These are phyloP conservation scores for Rotaria macrura DNA, from an alignment of 2,888 invertebrate genomes.

Conservation along the genomic window DNA sequence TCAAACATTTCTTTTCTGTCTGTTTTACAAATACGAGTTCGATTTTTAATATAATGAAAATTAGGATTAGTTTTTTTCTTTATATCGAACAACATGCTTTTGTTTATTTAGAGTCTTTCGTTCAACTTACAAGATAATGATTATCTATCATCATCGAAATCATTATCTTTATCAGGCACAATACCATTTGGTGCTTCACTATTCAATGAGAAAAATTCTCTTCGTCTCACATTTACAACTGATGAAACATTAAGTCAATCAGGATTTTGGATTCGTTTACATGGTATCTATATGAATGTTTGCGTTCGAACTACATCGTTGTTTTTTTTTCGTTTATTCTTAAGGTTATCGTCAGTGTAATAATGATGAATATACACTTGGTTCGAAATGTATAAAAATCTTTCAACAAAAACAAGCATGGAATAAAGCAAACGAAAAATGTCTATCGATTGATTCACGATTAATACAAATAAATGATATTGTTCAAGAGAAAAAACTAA, in stretches of 20 bases:
- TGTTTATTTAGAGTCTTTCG: background rate
- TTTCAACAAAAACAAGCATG: conserved; percentile 22
- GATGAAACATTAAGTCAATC: conserved; percentile 28
- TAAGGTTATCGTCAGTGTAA: background rate
- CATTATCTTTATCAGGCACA: conserved; percentile 9
- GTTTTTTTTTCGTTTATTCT: too few species aligned
- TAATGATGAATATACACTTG: background rate
- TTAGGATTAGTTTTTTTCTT: too few species aligned
- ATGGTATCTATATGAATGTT: background rate
- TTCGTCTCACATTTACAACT: conserved; percentile 25
- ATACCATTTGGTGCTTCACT: conserved; percentile 19
- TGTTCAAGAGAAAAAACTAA: conserved; percentile 20
- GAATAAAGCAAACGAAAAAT: conserved; percentile 25
- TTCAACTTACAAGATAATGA: conserved; percentile 29
- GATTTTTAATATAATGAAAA: too few species aligned
- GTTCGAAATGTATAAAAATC: conserved; percentile 23
- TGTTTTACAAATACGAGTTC: too few species aligned
- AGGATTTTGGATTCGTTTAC: conserved; percentile 27
- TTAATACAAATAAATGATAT: conserved; percentile 28
- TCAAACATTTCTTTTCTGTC: too few species aligned
- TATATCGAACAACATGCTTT: too few species aligned
- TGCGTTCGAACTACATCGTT: too few species aligned
- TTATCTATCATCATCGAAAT: conserved; percentile 9
- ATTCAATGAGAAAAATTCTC: background rate
- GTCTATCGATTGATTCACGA: conserved; percentile 21